Base-by-base conservation (phyloP, 2,113 vertebrate species). In the Kryptolebias marmoratus region DNA sequence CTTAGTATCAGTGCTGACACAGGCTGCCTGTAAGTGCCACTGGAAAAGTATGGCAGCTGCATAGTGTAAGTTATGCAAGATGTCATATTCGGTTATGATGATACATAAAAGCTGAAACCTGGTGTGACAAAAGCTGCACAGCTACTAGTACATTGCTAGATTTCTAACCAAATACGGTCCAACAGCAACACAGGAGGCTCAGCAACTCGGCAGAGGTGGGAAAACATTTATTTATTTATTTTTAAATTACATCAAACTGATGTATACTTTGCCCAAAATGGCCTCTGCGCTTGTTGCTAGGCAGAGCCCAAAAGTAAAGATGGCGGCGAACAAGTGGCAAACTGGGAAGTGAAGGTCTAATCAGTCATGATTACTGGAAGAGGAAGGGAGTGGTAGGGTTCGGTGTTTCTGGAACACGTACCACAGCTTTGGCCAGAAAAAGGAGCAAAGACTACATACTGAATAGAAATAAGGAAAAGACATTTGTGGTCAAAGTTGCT, bases 271-370 rank as follows among this genome's bases (percentile, higher is more conserved):
- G 65, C 79, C 80, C 86, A 88, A 92, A 89, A 90, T 89, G 88
- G 89, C 87, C 77, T 71, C 67, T 47, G 61, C 8, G 85, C 90
- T 88, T 92, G 93, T 93, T 94, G 93, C 91, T 93, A 94, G 93
- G 93, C 92, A 93, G 92, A 84, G 30, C 28, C 22, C 58, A 31
- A 31, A 79, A 87, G 84, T 80, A 90, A 92, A 91, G 81, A 92
- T 90, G 90, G 90, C 80, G 79, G 85, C 56, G 11, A 75, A 62
- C 70, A 88, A 90, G 78, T 71, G 85, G 81, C 81, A 87, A 90
- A 88, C 73, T 80, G 88, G 82, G 87, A 88, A 82, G 88, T 56
- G 53, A 76, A 87, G 88, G 86, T 88, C 75, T 82, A 80, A 87
- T 86, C 90, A 84, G 80, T 79, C 78, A 62, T 87, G 83, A 90